A percentile compares a stretch with the other conserved stretches of the same genome.
Conservation (phyloP, 2,113 vertebrate genomes). For the Crocuta crocuta region DNA sequence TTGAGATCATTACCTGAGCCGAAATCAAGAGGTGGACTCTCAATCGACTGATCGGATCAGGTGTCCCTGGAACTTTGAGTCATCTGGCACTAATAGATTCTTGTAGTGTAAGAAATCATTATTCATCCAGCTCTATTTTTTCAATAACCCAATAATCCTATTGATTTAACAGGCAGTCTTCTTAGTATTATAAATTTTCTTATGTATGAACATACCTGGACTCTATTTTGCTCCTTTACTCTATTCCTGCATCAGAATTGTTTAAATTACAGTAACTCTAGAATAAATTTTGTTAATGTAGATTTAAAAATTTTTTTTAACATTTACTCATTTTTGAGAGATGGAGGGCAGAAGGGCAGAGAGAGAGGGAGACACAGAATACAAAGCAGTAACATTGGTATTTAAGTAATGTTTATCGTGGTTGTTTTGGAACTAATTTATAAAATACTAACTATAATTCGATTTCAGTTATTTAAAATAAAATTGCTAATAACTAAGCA, state of each 20-base stretch:
- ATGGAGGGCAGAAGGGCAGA: too few relatives aligned
- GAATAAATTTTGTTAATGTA: constrained; percentile 42
- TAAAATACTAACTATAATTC: constrained; percentile 24
- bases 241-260: neutral
- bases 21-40: too few relatives aligned
- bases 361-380: too few relatives aligned
- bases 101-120: constrained; percentile 6
- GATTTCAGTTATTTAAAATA: constrained; percentile 17
- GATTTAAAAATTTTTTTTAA: neutral
- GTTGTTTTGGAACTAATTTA: constrained; percentile 50
- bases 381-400: too few relatives aligned
- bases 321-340: too few relatives aligned
- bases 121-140: neutral
- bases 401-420: neutral
- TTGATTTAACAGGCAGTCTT: neutral
- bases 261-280: constrained; percentile 21
- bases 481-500: neutral
- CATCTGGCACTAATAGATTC: neutral
- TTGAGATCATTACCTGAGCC: too few relatives aligned
- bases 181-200: constrained; percentile 39
- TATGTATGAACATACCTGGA: neutral
- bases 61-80: neutral
- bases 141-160: constrained; percentile 18
- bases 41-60: too few relatives aligned
- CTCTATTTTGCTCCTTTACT: constrained; percentile 46